A percentile compares a stretch with the other conserved stretches of the same genome.
phyloP scores from a whole-genome alignment of 2,113 vertebrate genomes.

The Polypterus bichir region DNA sequence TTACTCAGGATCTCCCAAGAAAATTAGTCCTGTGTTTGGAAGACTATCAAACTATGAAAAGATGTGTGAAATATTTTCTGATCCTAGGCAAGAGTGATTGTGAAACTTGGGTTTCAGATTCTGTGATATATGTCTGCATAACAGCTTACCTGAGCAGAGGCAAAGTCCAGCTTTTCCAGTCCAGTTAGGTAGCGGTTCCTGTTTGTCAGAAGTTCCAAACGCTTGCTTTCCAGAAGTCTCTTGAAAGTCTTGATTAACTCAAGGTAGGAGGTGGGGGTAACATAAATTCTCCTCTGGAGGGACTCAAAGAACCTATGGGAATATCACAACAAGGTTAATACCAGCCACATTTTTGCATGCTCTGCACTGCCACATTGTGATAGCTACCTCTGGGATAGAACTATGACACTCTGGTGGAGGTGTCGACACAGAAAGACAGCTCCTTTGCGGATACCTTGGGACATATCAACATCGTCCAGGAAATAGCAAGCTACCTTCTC shows the following conservation, averaged over 20 bases:
- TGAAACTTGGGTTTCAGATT: neutral
- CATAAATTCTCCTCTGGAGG: constrained; percentile 25
- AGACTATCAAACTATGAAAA: no score
- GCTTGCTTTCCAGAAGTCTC: constrained; percentile 32
- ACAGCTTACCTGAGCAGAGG: constrained; percentile 25
- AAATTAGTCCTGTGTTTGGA: no score
- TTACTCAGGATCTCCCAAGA: no score
- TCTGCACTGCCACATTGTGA: neutral
- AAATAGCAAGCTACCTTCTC: constrained; percentile 36
- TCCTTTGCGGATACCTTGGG: constrained; percentile 29
- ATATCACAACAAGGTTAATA: constrained; percentile 30
- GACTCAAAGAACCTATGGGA: constrained; percentile 28
- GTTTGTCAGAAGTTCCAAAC: constrained; percentile 24
- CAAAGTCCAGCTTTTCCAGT: constrained; percentile 27
- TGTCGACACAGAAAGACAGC: constrained; percentile 26
- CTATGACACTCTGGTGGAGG: constrained; percentile 22
- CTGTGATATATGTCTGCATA: neutral
- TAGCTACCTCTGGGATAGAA: constrained; percentile 20
- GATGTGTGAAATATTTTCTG: no score
- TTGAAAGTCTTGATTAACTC: constrained; percentile 35
- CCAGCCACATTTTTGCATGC: constrained; percentile 24
- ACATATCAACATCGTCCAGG: constrained; percentile 32
- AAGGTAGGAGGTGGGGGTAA: constrained; percentile 32
- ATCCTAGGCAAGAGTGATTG: constrained; percentile 8
- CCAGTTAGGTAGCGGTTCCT: constrained; percentile 27